Evolutionary conservation across 2,113 vertebrate species (phyloP).

Genomic region (Coptodon bakossiorum): DNA sequence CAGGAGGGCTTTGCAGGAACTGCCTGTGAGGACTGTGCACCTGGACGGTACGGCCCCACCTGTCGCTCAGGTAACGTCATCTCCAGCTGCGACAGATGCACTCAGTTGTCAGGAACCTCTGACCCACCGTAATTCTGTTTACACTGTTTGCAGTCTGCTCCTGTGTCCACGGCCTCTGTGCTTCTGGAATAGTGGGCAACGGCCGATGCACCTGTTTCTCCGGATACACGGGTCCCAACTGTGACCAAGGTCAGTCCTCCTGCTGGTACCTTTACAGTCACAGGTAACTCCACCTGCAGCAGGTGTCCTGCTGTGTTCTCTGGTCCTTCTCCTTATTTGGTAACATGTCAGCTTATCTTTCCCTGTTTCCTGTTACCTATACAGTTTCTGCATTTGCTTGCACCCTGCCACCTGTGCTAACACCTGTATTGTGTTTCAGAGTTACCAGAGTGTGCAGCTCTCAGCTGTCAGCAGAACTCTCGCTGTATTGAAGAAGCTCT

Average conservation of each 20-base stretch:
- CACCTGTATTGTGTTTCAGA: slow-evolving; percentile 35
- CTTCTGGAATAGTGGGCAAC: slow-evolving; percentile 71
- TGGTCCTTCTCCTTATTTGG: neutral
- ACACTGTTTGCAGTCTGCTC: slow-evolving; percentile 70
- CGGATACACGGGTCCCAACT: slow-evolving; percentile 79
- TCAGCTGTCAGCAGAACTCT: slow-evolving; percentile 74
- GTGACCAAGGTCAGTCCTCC: slow-evolving; percentile 77
- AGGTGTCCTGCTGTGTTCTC: neutral
- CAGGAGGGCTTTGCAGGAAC: slow-evolving; percentile 82
- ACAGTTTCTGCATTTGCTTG: neutral
- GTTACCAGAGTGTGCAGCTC: slow-evolving; percentile 69
- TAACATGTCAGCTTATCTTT: neutral
- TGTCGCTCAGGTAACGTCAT: slow-evolving; percentile 76
- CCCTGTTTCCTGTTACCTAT: neutral
- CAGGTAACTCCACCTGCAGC: neutral
- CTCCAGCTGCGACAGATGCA: neutral
- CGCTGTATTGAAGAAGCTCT: slow-evolving; percentile 74
- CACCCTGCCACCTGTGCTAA: neutral
- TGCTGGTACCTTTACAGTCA: neutral
- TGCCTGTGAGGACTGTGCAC: slow-evolving; percentile 84
- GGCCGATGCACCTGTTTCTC: slow-evolving; percentile 83
- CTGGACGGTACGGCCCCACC: slow-evolving; percentile 75
- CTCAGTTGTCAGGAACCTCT: neutral
- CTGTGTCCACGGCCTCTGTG: slow-evolving; percentile 86
- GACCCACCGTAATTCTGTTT: neutral